A percentile compares a stretch with the other conserved stretches of the same genome.
Conservation (phyloP, 1,140 invertebrate species). For the Hyles vespertilio region DNA sequence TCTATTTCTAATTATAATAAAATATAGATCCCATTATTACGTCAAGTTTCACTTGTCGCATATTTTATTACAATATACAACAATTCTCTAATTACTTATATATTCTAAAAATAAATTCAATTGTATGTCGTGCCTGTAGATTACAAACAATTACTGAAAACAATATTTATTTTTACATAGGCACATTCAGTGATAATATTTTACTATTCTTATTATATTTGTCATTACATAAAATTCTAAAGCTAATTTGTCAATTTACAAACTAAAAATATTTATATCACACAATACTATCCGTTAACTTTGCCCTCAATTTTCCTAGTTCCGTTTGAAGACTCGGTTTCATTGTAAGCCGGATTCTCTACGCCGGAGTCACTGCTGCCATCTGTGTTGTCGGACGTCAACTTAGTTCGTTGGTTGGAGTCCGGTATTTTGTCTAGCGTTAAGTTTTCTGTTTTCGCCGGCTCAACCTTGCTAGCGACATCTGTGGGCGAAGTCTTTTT, state of each 20-base stretch:
- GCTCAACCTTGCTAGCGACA: conserved; percentile 41
- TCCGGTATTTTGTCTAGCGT: conserved; percentile 20
- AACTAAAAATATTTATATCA: conserved; percentile 10
- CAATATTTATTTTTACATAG: too few species aligned
- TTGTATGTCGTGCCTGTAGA: too few species aligned
- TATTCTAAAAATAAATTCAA: too few species aligned
- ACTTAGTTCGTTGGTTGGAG: conserved; percentile 27
- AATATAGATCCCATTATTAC: too few species aligned
- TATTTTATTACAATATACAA: too few species aligned
- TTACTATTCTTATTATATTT: too few species aligned
- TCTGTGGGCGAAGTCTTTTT: conserved; percentile 47
- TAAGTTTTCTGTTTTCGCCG: conserved; percentile 21
- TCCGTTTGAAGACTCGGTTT: conserved; percentile 41
- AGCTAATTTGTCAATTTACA: neutral
- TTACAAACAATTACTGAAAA: too few species aligned
- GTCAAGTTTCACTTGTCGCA: too few species aligned
- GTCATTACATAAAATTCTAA: neutral
- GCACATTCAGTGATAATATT: too few species aligned
- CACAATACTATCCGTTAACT: conserved; percentile 16
- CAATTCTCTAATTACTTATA: too few species aligned
- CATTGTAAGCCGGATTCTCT: conserved; percentile 70
- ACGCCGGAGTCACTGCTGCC: conserved; percentile 67
- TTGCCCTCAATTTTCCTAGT: conserved; percentile 24
- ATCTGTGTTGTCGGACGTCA: conserved; percentile 48
- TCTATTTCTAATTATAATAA: too few species aligned